phyloP scores from a whole-genome alignment of 2,113 vertebrate genomes.

The Ptilorrhoa leucosticta region DNA sequence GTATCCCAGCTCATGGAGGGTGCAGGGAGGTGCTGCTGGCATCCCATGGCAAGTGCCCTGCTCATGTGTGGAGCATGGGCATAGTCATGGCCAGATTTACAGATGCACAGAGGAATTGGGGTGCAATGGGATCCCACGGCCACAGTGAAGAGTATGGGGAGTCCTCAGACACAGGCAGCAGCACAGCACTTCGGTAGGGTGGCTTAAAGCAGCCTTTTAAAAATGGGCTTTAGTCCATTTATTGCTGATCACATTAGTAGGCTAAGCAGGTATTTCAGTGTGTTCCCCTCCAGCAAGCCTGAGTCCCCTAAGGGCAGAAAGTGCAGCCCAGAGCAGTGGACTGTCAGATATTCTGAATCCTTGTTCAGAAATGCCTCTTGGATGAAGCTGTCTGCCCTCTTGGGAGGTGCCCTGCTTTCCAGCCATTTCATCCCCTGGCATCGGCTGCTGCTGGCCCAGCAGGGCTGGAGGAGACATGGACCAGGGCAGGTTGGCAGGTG shows the following conservation, averaged over 20 bases:
- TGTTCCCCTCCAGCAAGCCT: not conserved
- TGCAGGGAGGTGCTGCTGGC: not conserved
- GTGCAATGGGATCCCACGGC: accelerated
- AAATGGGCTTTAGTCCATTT: not conserved
- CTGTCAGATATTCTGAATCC: not conserved
- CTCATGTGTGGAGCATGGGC: not conserved
- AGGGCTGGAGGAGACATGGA: not conserved
- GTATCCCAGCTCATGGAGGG: not conserved
- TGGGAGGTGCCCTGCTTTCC: not conserved
- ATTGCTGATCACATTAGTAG: not conserved
- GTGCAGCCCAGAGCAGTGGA: not conserved
- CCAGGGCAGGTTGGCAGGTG: not conserved
- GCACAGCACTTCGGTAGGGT: not conserved
- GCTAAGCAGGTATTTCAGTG: not conserved
- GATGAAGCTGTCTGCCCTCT: not conserved
- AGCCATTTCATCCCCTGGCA: not conserved
- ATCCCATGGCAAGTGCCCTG: not conserved
- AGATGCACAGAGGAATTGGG: accelerated
- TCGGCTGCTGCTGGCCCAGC: not conserved
- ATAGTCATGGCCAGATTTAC: not conserved
- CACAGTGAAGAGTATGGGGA: accelerated
- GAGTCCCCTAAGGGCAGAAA: not conserved
- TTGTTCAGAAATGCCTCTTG: not conserved
- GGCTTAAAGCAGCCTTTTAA: not conserved
- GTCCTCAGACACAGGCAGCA: not conserved